Percentiles rank a stretch among this genome's conserved stretches.
These are phyloP conservation scores for Rutilus rutilus DNA, from an alignment of 2,113 vertebrate genomes.

Conservation along the genomic window DNA sequence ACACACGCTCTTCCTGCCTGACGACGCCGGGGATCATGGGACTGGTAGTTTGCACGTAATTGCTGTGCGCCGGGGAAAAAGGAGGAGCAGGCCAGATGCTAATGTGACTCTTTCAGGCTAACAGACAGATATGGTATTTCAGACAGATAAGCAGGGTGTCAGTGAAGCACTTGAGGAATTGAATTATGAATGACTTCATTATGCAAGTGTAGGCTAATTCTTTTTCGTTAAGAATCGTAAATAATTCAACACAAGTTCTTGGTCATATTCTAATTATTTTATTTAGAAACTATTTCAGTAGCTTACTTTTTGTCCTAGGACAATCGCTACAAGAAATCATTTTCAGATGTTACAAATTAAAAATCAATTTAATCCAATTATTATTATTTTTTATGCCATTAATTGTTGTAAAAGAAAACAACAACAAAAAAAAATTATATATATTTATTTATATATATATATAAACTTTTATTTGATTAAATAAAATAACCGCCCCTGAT, in stretches of 20 bases:
- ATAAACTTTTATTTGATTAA: too few species aligned
- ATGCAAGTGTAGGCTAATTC: not conserved
- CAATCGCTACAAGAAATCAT: too few species aligned
- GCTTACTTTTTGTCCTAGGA: not conserved
- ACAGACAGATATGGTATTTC: not conserved
- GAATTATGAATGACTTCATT: not conserved
- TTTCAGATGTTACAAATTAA: not conserved
- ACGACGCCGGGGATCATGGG: slow-evolving; percentile 77
- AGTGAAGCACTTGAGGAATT: not conserved
- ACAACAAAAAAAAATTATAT: too few species aligned
- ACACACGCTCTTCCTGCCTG: slow-evolving; percentile 84
- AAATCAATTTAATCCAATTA: not conserved
- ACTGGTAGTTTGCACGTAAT: slow-evolving; percentile 74
- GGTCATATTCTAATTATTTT: not conserved
- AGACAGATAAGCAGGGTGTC: not conserved
- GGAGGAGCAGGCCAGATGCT: slow-evolving; percentile 25
- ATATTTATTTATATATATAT: too few species aligned
- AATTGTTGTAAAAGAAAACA: too few species aligned
- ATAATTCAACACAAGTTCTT: not conserved
- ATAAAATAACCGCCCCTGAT: not conserved
- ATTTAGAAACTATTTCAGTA: not conserved
- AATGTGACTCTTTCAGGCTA: not conserved
- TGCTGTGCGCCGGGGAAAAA: slow-evolving; percentile 5
- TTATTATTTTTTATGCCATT: too few species aligned
- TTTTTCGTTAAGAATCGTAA: not conserved